Evolutionary conservation across 2,888 invertebrate genomes (phyloP).

Genomic region (Craniophora ligustri): DNA sequence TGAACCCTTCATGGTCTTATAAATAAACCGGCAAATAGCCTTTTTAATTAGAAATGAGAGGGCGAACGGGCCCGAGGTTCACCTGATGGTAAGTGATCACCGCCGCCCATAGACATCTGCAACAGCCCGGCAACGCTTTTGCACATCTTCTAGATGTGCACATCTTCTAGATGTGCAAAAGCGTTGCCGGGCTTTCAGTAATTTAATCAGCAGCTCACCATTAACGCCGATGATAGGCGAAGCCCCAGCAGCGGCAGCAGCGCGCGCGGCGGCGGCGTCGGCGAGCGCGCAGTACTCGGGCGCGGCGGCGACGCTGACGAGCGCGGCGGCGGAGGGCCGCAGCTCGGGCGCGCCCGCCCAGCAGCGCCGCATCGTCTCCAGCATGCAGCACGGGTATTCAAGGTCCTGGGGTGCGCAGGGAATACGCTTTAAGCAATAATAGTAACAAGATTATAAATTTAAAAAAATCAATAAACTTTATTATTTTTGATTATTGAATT

Average conservation of each 20-base stretch:
- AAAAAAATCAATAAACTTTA: no score
- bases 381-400: constrained; percentile 94
- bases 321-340: constrained; percentile 97
- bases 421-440: neutral
- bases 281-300: constrained; percentile 94
- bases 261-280: constrained; percentile 68
- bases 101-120: no score
- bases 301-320: constrained; percentile 96
- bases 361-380: constrained; percentile 98
- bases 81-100: no score
- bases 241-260: constrained; percentile 53
- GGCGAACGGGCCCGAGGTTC: no score
- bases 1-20: no score
- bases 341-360: constrained; percentile 96
- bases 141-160: no score
- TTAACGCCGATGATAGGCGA: constrained; percentile 31
- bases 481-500: no score
- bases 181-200: no score
- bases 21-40: no score
- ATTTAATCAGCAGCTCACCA: constrained; percentile 3
- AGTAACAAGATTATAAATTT: neutral
- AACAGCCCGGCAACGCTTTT: no score
- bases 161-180: no score
- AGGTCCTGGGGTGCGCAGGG: constrained; percentile 88
- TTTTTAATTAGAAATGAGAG: no score